Evolutionary conservation across 2,888 invertebrate genomes (phyloP), one percentile per base, ranked within the genome.

Genomic region (Ctenicera cuprea): DNA sequence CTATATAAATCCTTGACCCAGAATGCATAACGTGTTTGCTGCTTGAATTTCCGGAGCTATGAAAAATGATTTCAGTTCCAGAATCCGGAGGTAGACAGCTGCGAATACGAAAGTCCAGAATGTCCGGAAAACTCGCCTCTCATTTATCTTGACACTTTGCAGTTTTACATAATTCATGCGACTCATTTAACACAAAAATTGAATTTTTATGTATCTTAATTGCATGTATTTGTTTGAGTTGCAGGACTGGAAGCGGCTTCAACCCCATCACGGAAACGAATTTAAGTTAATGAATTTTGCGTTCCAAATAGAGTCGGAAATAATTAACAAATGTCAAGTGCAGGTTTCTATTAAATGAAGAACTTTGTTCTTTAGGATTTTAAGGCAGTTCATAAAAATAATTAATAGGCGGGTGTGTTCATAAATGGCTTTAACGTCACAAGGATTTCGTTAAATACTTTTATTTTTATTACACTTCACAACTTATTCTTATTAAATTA

Each of bases 151-250:
- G 62, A 69, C 62, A 69, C 62, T 69, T 50, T 38, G 12, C 45
- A 67, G 38, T 48, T 48, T 62, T 61, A 61, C 69, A 50, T 69
- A 69, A 57, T 50, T 33, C 50, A 69, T 62, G 22, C 50, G 41
- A 22, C 62, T 62, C 69, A 69, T 69, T 69, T 69, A 62, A 69
- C 69, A 69, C 18, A 69, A 62, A 69, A 69, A 69, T 69, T 61
- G 62, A 61, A 69, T 69, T 48, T 67, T 67, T 67, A 59, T 67
- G 37, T 65, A 52, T 65, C 65, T 52, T 65, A 52, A 65, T 52
- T 65, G 52, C 38, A 38, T 20, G 37, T 41, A 59, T 20, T 65
- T 65, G 52, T 65, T 65, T 38, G 50, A 37, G 65, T 14, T 37
- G 65, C 18, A 65, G 20, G 50, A 20, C 8, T 37, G 33, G 12